Evolutionary conservation across 2,888 invertebrate species (phyloP).

Genomic region (Nyleta sp.): DNA sequence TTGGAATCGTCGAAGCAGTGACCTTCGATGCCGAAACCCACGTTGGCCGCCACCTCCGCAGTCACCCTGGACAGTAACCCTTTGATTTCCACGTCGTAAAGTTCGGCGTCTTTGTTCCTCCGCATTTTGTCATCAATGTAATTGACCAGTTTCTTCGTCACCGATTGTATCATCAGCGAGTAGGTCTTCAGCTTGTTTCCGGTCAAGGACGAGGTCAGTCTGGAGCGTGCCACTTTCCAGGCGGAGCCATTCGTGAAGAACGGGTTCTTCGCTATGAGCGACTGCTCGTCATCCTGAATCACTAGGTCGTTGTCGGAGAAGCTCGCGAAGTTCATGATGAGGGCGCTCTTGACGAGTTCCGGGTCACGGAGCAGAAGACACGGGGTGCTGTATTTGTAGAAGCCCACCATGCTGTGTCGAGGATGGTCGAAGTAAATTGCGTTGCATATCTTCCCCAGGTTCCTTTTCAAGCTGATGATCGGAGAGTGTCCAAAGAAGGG

Average conservation of each 20-base stretch:
- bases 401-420: conserved; percentile 69
- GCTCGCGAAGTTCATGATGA: conserved; percentile 66
- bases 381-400: conserved; percentile 64
- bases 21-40: conserved; percentile 68
- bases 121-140: conserved; percentile 9
- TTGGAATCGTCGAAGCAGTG: conserved; percentile 60
- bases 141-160: conserved; percentile 3
- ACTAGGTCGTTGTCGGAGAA: conserved; percentile 66
- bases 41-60: conserved; percentile 62
- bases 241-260: conserved; percentile 66
- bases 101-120: conserved; percentile 55
- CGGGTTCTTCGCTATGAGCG: conserved; percentile 65
- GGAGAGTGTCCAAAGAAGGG: conserved; percentile 63
- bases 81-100: conserved; percentile 58
- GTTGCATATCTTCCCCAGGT: conserved; percentile 23
- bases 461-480: conserved; percentile 16
- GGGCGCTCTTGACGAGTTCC: conserved; percentile 66
- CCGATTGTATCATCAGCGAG: neutral
- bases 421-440: conserved; percentile 58
- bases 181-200: conserved; percentile 30
- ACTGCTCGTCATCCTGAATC: conserved; percentile 65
- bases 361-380: conserved; percentile 68
- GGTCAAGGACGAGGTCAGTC: conserved; percentile 22
- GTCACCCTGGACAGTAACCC: conserved; percentile 40
- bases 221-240: conserved; percentile 63